A percentile compares a stretch with the other conserved stretches of the same genome.
phyloP scores from a whole-genome alignment of 2,888 invertebrate genomes.

The Junonia oenone region DNA sequence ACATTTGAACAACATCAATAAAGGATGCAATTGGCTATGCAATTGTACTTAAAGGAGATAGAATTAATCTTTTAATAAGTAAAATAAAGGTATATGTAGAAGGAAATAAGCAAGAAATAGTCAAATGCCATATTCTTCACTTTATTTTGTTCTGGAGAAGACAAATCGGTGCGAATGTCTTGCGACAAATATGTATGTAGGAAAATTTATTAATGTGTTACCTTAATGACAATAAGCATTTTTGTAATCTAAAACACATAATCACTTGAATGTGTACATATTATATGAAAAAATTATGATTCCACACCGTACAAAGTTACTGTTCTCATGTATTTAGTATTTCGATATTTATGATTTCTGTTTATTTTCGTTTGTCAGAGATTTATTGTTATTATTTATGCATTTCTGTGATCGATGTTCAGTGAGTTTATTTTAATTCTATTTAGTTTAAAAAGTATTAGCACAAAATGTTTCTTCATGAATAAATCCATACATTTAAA shows the following conservation, averaged over 20 bases:
- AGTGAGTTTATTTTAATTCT: slow-evolving; percentile 55
- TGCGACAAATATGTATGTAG: slow-evolving; percentile 6
- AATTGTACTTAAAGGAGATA: background rate
- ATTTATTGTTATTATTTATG: slow-evolving; percentile 56
- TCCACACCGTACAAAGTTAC: slow-evolving; percentile 50
- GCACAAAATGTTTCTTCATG: slow-evolving; percentile 49
- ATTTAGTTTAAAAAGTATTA: slow-evolving; percentile 41
- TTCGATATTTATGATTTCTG: slow-evolving; percentile 48
- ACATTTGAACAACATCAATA: background rate
- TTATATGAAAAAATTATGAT: slow-evolving; percentile 33
- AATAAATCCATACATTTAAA: slow-evolving; percentile 1
- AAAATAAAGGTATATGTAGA: background rate
- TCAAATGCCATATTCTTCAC: slow-evolving; percentile 7
- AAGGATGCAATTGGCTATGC: background rate
- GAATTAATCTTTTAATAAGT: background rate
- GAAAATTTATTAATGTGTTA: slow-evolving; percentile 40
- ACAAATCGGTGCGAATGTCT: slow-evolving; percentile 1
- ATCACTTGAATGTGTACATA: slow-evolving; percentile 47
- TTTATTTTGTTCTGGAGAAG: background rate
- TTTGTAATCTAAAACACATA: slow-evolving; percentile 45
- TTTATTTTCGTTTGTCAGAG: slow-evolving; percentile 47
- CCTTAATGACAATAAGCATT: slow-evolving; percentile 69
- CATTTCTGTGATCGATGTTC: slow-evolving; percentile 73
- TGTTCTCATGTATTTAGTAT: slow-evolving; percentile 37
- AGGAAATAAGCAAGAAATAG: background rate